Evolutionary conservation across 1,140 invertebrate species (phyloP), one percentile per base, ranked within the genome.

Genomic region (Teleogryllus occipitalis): DNA sequence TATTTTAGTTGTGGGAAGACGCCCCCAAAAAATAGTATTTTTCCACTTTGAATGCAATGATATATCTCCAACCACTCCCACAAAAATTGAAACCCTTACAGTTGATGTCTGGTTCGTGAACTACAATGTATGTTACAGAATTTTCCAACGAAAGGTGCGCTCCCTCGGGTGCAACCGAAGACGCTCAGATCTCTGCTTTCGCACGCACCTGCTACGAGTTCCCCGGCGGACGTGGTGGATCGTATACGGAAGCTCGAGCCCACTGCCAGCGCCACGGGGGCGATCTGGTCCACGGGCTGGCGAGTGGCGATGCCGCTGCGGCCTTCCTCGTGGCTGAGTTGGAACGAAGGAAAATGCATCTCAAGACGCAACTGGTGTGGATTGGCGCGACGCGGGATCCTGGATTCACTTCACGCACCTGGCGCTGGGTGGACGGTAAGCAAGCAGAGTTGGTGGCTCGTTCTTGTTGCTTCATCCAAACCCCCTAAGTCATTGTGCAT

Each of bases 401-500:
- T 0, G 91, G 93, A 14, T 89, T 95, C 49, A 94, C 92, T 0
- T 92, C 92, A 0, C 89, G 93, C 78, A 95, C 92, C 4, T 97
- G 95, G 95, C 92, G 92, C 86, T 97, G 95, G 95, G 93, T 96
- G 22, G 92, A 95, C 84, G 95, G 95, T 96, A 87, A 88, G 89
- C 82, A 80, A 39, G 5, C 5, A 39, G 27, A 74, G 73, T 81
- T 54, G 73, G 21, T 47, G 46, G 2, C 46, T 8, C 18, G 1
- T n/a, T n/a, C 18, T 75, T 75, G 7, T 46, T 75, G 0, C 74
- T 6, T 46, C 18, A 46, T 7, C 27, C 27, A 39, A 39, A 1
- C 27, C 1, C 27, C 1, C 1, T 39, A 39, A 39, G 27, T 5
- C 27, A 39, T n/a, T n/a, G n/a, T n/a, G n/a, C n/a, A n/a, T n/a